A percentile compares a stretch with the other conserved stretches of the same genome.
Conservation (phyloP, 2,888 invertebrate genomes). For the Parapristionchus giblindavisi region DNA sequence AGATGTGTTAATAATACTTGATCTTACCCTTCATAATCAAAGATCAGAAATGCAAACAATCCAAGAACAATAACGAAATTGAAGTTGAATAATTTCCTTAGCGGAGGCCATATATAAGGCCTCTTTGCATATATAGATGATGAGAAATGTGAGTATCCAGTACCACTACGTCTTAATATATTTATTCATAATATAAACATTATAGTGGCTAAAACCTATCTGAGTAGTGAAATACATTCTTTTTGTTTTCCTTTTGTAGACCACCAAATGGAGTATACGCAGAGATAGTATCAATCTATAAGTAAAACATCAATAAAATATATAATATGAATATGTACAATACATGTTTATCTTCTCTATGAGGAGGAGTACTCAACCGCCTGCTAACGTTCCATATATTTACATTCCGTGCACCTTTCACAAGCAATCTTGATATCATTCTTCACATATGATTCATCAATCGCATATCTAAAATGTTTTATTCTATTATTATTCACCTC, state of each 20-base stretch:
- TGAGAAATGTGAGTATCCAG: conserved; percentile 63
- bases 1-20: not conserved
- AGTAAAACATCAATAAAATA: too few relatives aligned
- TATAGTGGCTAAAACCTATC: conserved; percentile 46
- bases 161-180: conserved; percentile 40
- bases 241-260: conserved; percentile 44
- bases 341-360: not conserved
- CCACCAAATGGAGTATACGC: conserved; percentile 57
- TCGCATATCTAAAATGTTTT: too few relatives aligned
- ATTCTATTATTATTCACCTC: too few relatives aligned
- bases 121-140: conserved; percentile 53
- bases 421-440: too few relatives aligned
- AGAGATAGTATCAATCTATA: conserved; percentile 47
- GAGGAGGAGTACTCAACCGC: too few relatives aligned
- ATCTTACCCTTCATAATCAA: conserved; percentile 53
- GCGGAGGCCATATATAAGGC: conserved; percentile 64
- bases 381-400: too few relatives aligned
- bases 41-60: conserved; percentile 39
- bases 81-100: conserved; percentile 55
- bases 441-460: too few relatives aligned
- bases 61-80: conserved; percentile 46
- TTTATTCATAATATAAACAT: not conserved
- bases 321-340: not conserved
- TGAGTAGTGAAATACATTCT: conserved; percentile 59
- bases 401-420: too few relatives aligned